Base-by-base conservation (phyloP, 2,113 vertebrate genomes). In the Cynoglossus semilaevis region DNA sequence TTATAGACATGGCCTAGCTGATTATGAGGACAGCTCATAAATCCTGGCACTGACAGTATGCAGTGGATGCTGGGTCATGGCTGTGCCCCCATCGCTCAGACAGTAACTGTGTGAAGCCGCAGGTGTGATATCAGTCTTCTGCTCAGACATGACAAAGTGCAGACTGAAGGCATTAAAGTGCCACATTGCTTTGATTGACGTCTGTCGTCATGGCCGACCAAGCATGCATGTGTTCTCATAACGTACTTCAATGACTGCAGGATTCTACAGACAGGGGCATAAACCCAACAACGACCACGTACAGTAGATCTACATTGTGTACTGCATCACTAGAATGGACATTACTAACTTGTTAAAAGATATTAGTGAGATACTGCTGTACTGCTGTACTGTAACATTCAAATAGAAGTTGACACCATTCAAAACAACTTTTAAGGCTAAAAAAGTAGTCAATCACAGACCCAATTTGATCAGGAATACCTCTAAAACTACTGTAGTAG, bases 111-210 rank as follows among this genome's bases (percentile, higher is more conserved):
- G 29, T 16, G 48, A 48, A 37, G 44, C 70, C 44, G 54, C 16
- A 18, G 41, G 47, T 38, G 8, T 19, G 14, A 17, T 16, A 38
- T 65, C 47, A 15, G 54, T 45, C 53, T 46, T 38, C 6, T 66
- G 59, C 19, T 67, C 44, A 59, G 68, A 59, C 46, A 53, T 43
- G 34, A 63, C 13, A 48, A 50, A 53, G 43, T n/a, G 13, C 11
- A 46, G 51, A 48, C 61, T 70, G 45, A 47, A 19, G 57, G 56
- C 50, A 48, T 62, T 40, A 8, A 56, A 58, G 48, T 77, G 52
- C 59, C 52, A 47, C 38, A 7, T 29, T 45, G 15, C 14, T 44
- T 45, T 58, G 63, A 73, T 38, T 60, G 38, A 59, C 38, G 17
- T 15, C 10, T 52, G 37, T 44, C 8, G 10, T 45, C 42, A 47